Percentiles rank a stretch among this genome's conserved stretches.
Conservation (phyloP, 2,113 vertebrate species). For the Pogona vitticeps region DNA sequence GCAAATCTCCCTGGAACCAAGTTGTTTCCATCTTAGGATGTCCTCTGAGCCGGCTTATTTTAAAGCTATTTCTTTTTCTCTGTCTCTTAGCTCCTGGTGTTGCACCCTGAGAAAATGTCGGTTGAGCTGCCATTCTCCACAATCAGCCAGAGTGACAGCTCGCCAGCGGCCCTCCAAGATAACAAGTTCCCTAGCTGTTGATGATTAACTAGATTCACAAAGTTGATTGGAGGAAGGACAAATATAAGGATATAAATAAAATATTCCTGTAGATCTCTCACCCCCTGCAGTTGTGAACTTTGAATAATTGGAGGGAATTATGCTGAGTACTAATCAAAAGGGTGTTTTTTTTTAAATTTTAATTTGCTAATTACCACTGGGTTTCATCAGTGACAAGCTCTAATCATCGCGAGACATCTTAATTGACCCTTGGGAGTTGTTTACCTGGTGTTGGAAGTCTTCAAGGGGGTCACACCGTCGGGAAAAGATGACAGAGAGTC, state of each 20-base stretch:
- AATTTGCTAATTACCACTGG: constrained; percentile 85
- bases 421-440: constrained; percentile 83
- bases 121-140: constrained; percentile 55
- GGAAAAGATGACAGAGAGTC: constrained; percentile 46
- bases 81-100: constrained; percentile 26
- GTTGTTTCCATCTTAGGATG: background rate
- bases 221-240: constrained; percentile 75
- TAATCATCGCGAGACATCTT: constrained; percentile 86
- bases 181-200: constrained; percentile 71
- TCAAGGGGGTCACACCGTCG: constrained; percentile 65
- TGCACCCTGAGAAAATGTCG: constrained; percentile 44
- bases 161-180: constrained; percentile 54
- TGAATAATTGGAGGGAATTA: constrained; percentile 88
- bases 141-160: constrained; percentile 72
- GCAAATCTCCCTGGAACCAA: too few relatives aligned
- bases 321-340: constrained; percentile 87
- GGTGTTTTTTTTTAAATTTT: constrained; percentile 68
- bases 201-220: constrained; percentile 77
- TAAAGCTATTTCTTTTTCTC: background rate
- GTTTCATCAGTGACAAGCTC: constrained; percentile 84
- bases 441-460: constrained; percentile 68
- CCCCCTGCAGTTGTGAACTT: constrained; percentile 87
- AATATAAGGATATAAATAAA: constrained; percentile 83
- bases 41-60: background rate
- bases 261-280: constrained; percentile 83